Evolutionary conservation across 2,888 invertebrate species (phyloP), one percentile per base, ranked within the genome.

Genomic region (Spisula subtruncata): DNA sequence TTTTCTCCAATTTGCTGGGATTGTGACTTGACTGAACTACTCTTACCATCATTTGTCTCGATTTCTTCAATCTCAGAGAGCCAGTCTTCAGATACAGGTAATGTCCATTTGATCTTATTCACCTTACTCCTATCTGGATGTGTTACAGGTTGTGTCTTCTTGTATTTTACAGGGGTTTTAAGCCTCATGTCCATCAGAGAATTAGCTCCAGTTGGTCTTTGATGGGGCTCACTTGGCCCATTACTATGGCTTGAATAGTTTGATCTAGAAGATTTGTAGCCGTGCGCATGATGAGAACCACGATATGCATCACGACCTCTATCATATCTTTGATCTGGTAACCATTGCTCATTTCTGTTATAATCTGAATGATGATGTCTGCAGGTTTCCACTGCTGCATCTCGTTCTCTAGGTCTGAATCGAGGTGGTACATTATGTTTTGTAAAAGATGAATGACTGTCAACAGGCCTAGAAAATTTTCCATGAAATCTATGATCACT

Each of bases 31-130:
- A 51, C 12, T 16, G n/a, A 66, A 20, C 5, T 66, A 41, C 18
- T 81, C 8, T 81, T 10, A 29, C 29, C 71, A 46, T 29, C 51
- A 29, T 32, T 71, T 0, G 46, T 35, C 20, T 60, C 60, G 48
- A 25, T n/a, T 35, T 89, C 46, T n/a, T 48, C n/a, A 80, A 87
- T 82, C 66, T 90, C 90, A 25, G 75, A 66, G 12, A 25, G 14
- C 90, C 90, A 90, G 83, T 88, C 90, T 79, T 90, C 90, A 48
- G 85, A 80, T 29, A 71, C 41, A 25, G 82, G 90, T 35, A 71
- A 5, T 18, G 10, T 60, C 85, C 82, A 87, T 12, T 48, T n/a
- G 0, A 35, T 83, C 35, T 60, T 18, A n/a, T 32, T 51, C n/a
- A n/a, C 18, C 51, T 51, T 48, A 85, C 20, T n/a, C 20, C 32